Conservation (phyloP, 2,888 invertebrate species). For the Chirona hameri region DNA sequence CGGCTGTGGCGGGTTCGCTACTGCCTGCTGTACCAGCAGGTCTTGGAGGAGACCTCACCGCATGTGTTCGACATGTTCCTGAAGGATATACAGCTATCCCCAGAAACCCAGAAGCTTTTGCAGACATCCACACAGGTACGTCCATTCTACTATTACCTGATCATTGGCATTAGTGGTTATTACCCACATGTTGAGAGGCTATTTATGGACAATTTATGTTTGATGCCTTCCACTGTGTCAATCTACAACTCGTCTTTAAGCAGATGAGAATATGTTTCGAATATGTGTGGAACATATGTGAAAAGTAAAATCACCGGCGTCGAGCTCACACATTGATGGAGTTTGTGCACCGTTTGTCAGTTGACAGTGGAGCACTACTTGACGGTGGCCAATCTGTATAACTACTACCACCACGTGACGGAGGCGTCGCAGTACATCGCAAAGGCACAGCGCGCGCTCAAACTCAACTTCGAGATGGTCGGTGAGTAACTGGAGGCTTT, state of each 20-base stretch:
- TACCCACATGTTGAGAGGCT: too few species aligned
- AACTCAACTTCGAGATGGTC: not conserved
- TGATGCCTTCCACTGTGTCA: too few species aligned
- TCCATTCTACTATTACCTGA: too few species aligned
- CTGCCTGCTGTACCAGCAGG: constrained; percentile 14
- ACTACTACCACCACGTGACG: not conserved
- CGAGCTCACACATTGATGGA: not conserved
- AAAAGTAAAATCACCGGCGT: too few species aligned
- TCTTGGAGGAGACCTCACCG: not conserved
- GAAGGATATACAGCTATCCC: not conserved
- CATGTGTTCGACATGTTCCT: not conserved
- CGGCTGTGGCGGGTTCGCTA: constrained; percentile 3
- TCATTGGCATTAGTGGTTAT: too few species aligned
- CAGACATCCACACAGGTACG: not conserved
- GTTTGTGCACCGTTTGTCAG: not conserved
- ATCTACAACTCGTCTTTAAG: not conserved
- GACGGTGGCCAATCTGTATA: not conserved
- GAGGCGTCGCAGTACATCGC: not conserved
- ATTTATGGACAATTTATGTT: too few species aligned
- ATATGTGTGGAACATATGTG: too few species aligned
- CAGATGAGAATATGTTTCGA: not conserved
- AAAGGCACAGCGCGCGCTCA: not conserved
- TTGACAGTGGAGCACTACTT: constrained; percentile 25
- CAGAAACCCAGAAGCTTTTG: not conserved
- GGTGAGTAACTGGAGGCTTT: not conserved